A percentile compares a stretch with the other conserved stretches of the same genome.
These are phyloP conservation scores for Molossus alvarezi DNA, from an alignment of 2,797 vertebrate species.

Conservation along the genomic window DNA sequence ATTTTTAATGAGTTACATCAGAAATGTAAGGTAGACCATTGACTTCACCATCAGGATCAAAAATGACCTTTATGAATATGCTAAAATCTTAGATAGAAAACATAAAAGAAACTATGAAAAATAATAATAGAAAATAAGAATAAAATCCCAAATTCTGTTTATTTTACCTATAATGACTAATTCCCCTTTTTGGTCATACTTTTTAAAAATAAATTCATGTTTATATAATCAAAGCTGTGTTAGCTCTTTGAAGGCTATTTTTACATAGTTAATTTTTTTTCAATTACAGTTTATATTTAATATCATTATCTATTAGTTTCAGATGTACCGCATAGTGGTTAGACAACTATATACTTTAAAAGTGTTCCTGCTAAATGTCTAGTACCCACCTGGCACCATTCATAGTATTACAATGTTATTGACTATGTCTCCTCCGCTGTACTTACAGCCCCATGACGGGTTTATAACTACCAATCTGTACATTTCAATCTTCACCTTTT, in stretches of 20 bases:
- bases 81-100: not conserved
- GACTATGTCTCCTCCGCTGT: too few relatives aligned
- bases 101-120: not conserved
- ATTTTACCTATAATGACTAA: not conserved
- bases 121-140: not conserved
- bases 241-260: not conserved
- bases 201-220: not conserved
- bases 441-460: too few relatives aligned
- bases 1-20: not conserved
- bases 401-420: too few relatives aligned
- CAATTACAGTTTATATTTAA: not conserved
- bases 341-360: too few relatives aligned
- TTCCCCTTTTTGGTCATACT: not conserved
- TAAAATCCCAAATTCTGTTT: conserved; percentile 29
- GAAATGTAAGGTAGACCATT: not conserved
- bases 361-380: too few relatives aligned
- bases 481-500: too few relatives aligned
- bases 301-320: too few relatives aligned
- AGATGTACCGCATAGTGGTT: too few relatives aligned
- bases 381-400: too few relatives aligned
- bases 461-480: too few relatives aligned
- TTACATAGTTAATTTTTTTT: not conserved
- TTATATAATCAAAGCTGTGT: not conserved
- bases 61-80: not conserved
- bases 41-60: not conserved